A percentile compares a stretch with the other conserved stretches of the same genome.
phyloP scores from a whole-genome alignment of 1,140 invertebrate genomes.

The Apis florea region DNA sequence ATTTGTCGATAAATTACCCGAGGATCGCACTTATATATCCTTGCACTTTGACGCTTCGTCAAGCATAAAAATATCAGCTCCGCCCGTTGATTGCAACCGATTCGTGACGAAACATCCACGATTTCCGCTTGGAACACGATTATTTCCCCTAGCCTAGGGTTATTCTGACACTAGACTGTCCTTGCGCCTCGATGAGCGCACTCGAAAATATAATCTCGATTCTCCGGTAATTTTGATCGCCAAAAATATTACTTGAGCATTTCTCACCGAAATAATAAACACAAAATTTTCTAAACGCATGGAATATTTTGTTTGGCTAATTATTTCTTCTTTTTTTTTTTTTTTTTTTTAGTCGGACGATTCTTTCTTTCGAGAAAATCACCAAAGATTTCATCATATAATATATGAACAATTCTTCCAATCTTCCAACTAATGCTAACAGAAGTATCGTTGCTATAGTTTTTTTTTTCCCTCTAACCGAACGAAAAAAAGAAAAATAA shows the following conservation, averaged over 20 bases:
- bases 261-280: constrained; percentile 3
- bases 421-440: no score
- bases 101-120: not conserved
- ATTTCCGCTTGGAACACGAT: not conserved
- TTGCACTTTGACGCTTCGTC: not conserved
- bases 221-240: constrained; percentile 19
- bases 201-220: constrained; percentile 26
- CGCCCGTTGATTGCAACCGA: not conserved
- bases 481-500: no score
- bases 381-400: no score
- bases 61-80: constrained; percentile 15
- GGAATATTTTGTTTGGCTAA: not conserved
- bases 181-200: constrained; percentile 10
- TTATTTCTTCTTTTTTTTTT: not conserved
- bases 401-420: no score
- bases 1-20: constrained; percentile 1
- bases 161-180: not conserved
- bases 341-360: no score
- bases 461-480: no score
- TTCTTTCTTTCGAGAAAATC: no score
- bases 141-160: not conserved
- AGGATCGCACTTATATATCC: not conserved
- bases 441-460: no score
- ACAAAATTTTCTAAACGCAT: not conserved
- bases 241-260: constrained; percentile 16